Percentiles rank a stretch among this genome's conserved stretches.
phyloP scores from a whole-genome alignment of 1,140 invertebrate genomes.

The Lordiphosa stackelbergi region DNA sequence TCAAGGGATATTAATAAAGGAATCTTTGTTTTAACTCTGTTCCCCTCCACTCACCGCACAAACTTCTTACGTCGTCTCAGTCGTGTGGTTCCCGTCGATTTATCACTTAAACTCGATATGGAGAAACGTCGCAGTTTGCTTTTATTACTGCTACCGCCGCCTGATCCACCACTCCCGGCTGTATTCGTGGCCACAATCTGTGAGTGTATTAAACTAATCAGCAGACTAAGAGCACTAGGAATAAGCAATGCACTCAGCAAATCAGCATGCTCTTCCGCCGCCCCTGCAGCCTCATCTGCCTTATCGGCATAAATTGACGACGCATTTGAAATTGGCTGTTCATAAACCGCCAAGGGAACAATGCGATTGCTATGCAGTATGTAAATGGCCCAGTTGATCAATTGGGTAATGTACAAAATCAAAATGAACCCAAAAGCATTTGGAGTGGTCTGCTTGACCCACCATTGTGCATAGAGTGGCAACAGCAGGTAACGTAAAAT shows the following conservation, averaged over 20 bases:
- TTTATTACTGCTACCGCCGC: slow-evolving; percentile 59
- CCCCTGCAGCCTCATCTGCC: slow-evolving; percentile 6
- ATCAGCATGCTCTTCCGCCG: slow-evolving; percentile 54
- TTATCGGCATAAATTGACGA: slow-evolving; percentile 22
- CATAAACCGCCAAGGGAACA: slow-evolving; percentile 27
- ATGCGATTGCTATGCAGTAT: slow-evolving; percentile 78
- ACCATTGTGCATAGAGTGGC: slow-evolving; percentile 91
- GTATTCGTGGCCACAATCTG: slow-evolving; percentile 90
- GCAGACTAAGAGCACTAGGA: slow-evolving; percentile 88
- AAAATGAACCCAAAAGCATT: slow-evolving; percentile 85
- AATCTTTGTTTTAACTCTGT: background rate
- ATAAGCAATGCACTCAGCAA: slow-evolving; percentile 80
- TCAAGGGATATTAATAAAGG: background rate
- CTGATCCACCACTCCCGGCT: slow-evolving; percentile 27
- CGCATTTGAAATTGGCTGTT: slow-evolving; percentile 20
- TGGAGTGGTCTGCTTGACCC: slow-evolving; percentile 90
- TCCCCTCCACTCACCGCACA: slow-evolving; percentile 57
- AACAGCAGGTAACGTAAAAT: slow-evolving; percentile 88
- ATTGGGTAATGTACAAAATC: slow-evolving; percentile 86
- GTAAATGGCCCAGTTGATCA: slow-evolving; percentile 84
- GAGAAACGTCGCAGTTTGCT: slow-evolving; percentile 69
- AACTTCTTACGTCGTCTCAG: slow-evolving; percentile 65
- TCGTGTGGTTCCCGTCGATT: slow-evolving; percentile 58
- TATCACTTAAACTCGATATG: slow-evolving; percentile 43
- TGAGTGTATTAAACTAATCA: slow-evolving; percentile 91